Evolutionary conservation across 1,140 invertebrate genomes (phyloP).

Genomic region (Drosophila pseudoobscura): DNA sequence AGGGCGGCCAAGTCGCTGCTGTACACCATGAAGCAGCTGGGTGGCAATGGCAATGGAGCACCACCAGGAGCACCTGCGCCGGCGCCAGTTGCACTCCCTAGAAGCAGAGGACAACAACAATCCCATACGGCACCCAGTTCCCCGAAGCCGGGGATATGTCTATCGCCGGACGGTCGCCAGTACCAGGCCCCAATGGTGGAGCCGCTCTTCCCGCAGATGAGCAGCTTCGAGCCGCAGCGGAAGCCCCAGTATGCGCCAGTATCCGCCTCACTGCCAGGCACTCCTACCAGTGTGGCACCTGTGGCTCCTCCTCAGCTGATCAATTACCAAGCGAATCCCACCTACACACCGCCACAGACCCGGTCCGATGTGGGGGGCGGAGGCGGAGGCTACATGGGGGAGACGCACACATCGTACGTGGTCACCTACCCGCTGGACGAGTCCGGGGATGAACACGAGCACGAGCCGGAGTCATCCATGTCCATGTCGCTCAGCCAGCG

Average conservation of each 20-base stretch:
- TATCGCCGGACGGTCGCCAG: constrained; percentile 73
- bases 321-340: constrained; percentile 56
- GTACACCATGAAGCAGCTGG: constrained; percentile 71
- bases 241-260: constrained; percentile 38
- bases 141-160: constrained; percentile 54
- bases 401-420: constrained; percentile 66
- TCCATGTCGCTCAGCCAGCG: constrained; percentile 21
- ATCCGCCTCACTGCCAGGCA: not conserved
- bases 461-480: constrained; percentile 34
- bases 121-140: constrained; percentile 50
- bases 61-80: not conserved
- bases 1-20: constrained; percentile 71
- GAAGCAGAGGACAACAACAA: not conserved
- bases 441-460: constrained; percentile 63
- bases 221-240: constrained; percentile 65
- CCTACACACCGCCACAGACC: constrained; percentile 42
- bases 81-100: not conserved
- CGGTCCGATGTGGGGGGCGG: not conserved
- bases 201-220: constrained; percentile 74
- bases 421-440: constrained; percentile 77
- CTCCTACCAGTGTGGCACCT: not conserved
- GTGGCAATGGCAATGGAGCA: constrained; percentile 8
- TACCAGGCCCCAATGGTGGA: constrained; percentile 79
- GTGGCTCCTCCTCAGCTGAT: not conserved
- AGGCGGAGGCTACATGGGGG: constrained; percentile 36